Evolutionary conservation across 2,797 vertebrate genomes (phyloP).

Genomic region (Schizopygopsis malacanthus): DNA sequence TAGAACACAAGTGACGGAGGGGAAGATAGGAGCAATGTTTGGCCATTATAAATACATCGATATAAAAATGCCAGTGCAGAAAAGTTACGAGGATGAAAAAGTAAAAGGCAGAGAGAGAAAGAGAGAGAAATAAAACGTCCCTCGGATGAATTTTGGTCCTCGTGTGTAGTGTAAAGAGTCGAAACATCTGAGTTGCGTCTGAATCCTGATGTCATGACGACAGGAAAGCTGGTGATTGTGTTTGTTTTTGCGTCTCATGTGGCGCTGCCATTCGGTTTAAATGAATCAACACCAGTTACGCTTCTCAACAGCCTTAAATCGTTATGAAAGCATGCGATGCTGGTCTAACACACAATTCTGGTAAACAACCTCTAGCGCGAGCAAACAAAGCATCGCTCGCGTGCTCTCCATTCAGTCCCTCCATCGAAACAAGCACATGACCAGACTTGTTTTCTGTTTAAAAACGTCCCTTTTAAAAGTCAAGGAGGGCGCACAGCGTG

Average conservation of each 20-base stretch:
- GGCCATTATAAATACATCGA: constrained; percentile 99
- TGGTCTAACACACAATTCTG: constrained; percentile 48
- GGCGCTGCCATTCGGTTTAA: constrained; percentile 89
- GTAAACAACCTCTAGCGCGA: constrained; percentile 75
- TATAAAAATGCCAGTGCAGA: constrained; percentile 96
- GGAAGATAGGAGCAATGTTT: constrained; percentile 83
- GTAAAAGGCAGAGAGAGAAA: constrained; percentile 54
- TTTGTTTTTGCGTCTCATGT: constrained; percentile 80
- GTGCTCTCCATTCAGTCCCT: constrained; percentile 48
- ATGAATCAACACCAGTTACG: constrained; percentile 79
- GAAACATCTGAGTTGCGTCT: constrained; percentile 94
- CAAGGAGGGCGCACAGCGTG: constrained; percentile 64
- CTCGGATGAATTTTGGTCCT: constrained; percentile 94
- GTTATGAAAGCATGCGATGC: constrained; percentile 84
- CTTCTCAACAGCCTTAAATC: constrained; percentile 87
- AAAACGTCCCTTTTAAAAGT: constrained; percentile 69
- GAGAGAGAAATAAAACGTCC: constrained; percentile 63
- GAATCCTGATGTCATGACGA: constrained; percentile 93
- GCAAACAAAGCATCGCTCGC: constrained; percentile 78
- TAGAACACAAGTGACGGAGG: constrained; percentile 61
- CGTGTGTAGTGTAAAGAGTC: constrained; percentile 94
- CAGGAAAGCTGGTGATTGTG: constrained; percentile 97
- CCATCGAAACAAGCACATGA: constrained; percentile 40
- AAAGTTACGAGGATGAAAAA: constrained; percentile 87
- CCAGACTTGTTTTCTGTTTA: constrained; percentile 22